Percentiles rank a stretch among this genome's conserved stretches.
phyloP scores from a whole-genome alignment of 2,113 vertebrate species.

The Herpailurus yagouaroundi region DNA sequence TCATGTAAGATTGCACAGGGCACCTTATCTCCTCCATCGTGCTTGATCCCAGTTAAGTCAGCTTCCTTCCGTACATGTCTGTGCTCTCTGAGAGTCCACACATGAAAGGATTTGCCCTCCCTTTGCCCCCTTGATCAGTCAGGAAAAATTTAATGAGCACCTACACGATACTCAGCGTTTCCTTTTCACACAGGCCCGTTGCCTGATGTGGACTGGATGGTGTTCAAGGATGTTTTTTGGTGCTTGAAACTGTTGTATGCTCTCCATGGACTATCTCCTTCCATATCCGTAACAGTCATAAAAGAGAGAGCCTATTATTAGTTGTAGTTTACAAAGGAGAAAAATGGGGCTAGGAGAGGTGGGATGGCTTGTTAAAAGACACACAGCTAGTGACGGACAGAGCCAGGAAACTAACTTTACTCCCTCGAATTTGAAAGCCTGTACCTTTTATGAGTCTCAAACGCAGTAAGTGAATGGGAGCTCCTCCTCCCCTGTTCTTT shows the following conservation, averaged over 20 bases:
- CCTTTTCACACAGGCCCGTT: background rate
- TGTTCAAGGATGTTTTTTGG: background rate
- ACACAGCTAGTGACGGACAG: background rate
- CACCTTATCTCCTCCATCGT: background rate
- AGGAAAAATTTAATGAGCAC: constrained; percentile 34
- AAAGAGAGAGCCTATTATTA: background rate
- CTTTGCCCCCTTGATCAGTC: background rate
- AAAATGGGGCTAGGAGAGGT: background rate
- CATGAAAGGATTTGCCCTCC: background rate
- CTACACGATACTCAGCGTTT: background rate
- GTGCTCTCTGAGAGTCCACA: background rate
- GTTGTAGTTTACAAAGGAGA: background rate
- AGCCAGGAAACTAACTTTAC: background rate
- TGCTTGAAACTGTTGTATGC: background rate
- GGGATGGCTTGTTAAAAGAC: background rate
- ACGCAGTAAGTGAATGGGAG: background rate
- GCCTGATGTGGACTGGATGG: too few relatives aligned
- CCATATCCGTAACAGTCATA: background rate
- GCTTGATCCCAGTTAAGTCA: background rate
- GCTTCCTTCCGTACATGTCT: background rate
- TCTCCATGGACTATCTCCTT: background rate
- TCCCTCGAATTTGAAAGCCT: background rate
- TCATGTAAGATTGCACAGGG: background rate
- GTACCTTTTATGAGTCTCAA: too few relatives aligned
- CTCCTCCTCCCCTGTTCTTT: fast-evolving